A percentile compares a stretch with the other conserved stretches of the same genome.
These are phyloP conservation scores for Lordiphosa fenestrarum DNA, from an alignment of 2,888 invertebrate species.

Conservation along the genomic window DNA sequence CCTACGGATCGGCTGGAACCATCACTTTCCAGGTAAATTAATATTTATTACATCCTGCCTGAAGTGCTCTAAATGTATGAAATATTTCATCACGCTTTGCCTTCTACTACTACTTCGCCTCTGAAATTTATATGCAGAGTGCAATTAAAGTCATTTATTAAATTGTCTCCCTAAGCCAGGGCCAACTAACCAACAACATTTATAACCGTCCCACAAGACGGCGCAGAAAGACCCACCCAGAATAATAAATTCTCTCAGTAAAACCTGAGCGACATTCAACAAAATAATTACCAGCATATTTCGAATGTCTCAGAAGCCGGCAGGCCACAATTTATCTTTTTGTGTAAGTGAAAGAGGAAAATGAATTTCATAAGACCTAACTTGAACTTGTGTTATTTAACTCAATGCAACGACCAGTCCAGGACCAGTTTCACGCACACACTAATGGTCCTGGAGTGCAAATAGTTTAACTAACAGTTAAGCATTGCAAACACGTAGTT, in stretches of 20 bases:
- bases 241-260: constrained; percentile 54
- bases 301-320: constrained; percentile 57
- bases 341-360: constrained; percentile 1
- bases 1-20: no score
- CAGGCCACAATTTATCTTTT: constrained; percentile 36
- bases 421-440: background rate
- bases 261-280: constrained; percentile 69
- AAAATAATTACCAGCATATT: constrained; percentile 75
- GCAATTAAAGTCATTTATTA: constrained; percentile 26
- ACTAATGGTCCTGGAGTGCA: constrained; percentile 43
- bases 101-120: background rate
- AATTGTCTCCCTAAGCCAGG: constrained; percentile 13
- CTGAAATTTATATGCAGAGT: constrained; percentile 8
- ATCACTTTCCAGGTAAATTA: no score
- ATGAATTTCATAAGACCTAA: constrained; percentile 52
- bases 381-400: constrained; percentile 42
- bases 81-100: no score
- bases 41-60: no score
- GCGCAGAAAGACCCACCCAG: constrained; percentile 19
- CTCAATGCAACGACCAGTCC: constrained; percentile 36
- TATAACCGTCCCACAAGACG: constrained; percentile 42
- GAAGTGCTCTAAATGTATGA: no score
- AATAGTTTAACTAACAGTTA: constrained; percentile 51
- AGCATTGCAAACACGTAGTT: constrained; percentile 45
- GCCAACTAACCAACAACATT: constrained; percentile 55